A percentile compares a stretch with the other conserved stretches of the same genome.
phyloP scores from a whole-genome alignment of 1,140 invertebrate genomes.

The Ectropis grisescens region DNA sequence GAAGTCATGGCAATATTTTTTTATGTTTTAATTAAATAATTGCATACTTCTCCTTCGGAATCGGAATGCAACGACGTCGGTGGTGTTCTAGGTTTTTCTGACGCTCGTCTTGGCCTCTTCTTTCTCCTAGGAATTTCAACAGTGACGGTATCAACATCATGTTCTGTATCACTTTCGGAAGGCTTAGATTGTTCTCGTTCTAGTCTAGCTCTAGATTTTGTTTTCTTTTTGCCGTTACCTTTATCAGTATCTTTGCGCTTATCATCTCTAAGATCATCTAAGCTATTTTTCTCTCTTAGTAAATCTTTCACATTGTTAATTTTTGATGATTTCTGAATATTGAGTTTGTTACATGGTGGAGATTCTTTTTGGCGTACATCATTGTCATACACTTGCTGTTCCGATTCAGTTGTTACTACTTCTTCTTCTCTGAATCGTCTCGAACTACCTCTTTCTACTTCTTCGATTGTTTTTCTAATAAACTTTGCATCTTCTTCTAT shows the following conservation, averaged over 20 bases:
- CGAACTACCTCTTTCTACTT: conserved; percentile 53
- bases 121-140: conserved; percentile 63
- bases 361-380: conserved; percentile 7
- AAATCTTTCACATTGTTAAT: conserved; percentile 25
- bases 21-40: conserved; percentile 1
- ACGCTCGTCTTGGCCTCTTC: conserved; percentile 50
- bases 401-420: conserved; percentile 15
- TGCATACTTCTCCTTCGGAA: conserved; percentile 52
- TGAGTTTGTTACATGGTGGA: conserved; percentile 29
- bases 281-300: conserved; percentile 44
- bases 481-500: conserved; percentile 59
- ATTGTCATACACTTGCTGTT: conserved; percentile 11
- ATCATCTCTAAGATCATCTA: conserved; percentile 53
- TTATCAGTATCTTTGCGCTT: conserved; percentile 43
- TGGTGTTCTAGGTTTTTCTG: conserved; percentile 57
- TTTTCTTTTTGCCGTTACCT: conserved; percentile 43
- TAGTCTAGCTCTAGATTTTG: conserved; percentile 55
- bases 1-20: no score
- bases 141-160: conserved; percentile 61
- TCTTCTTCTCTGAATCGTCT: conserved; percentile 33
- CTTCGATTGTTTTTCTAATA: conserved; percentile 59
- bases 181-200: conserved; percentile 67
- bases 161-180: conserved; percentile 64
- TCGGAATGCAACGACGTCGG: conserved; percentile 49
- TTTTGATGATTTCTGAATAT: conserved; percentile 23